These are phyloP conservation scores for Cartodere bifasciata DNA, from an alignment of 2,888 invertebrate genomes.

Conservation along the genomic window DNA sequence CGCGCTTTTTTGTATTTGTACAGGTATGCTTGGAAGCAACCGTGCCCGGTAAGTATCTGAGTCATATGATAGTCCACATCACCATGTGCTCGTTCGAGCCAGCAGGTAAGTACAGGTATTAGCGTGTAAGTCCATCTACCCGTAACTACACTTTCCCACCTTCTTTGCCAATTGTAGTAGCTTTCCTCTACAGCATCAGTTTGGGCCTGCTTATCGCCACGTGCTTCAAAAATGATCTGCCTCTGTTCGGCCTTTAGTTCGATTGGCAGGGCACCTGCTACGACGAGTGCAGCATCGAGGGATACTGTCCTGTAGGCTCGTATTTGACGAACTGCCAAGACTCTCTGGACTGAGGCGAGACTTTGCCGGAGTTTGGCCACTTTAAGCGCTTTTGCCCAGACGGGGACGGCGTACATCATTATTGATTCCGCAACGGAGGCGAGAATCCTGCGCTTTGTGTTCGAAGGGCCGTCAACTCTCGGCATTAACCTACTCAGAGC, in stretches of 20 bases:
- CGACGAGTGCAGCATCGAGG: conserved; percentile 9
- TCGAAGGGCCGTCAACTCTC: conserved; percentile 7
- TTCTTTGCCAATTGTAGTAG: conserved; percentile 7
- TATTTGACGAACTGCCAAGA: neutral
- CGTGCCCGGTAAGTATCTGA: conserved; percentile 11
- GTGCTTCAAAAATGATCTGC: neutral
- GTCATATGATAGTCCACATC: conserved; percentile 9
- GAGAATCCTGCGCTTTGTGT: conserved; percentile 5
- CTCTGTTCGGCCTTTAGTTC: conserved; percentile 12
- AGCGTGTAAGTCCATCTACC: neutral
- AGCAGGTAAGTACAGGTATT: neutral
- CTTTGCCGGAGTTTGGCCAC: neutral
- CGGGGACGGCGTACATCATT: conserved; percentile 14
- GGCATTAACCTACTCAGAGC: conserved; percentile 9
- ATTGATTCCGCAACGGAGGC: conserved; percentile 10
- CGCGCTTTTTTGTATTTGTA: neutral
- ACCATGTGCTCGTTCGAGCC: conserved; percentile 8
- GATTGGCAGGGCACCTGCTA: conserved; percentile 11
- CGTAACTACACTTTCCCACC: conserved; percentile 8
- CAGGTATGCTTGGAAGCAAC: conserved; percentile 9
- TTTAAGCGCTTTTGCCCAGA: conserved; percentile 10
- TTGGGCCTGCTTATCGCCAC: conserved; percentile 1
- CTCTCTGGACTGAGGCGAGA: conserved; percentile 1
- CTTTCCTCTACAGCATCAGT: conserved; percentile 3
- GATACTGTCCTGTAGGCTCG: conserved; percentile 12